phyloP scores from a whole-genome alignment of 2,113 vertebrate genomes.

The Salvelinus alpinus region DNA sequence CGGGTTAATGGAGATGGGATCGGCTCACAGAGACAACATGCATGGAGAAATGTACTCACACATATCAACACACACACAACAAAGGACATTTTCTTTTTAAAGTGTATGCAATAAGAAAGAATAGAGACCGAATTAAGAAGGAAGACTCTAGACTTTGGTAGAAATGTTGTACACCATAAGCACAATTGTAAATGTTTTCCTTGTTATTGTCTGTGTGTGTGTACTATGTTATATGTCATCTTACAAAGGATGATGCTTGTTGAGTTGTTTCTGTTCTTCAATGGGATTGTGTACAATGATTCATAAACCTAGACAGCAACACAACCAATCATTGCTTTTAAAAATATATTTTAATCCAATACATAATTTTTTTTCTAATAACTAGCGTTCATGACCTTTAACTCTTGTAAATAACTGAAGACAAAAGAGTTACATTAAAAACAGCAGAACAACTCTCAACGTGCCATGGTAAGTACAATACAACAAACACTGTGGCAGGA shows the following conservation, averaged over 20 bases:
- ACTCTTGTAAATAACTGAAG: constrained; percentile 26
- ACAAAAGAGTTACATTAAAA: constrained; percentile 13
- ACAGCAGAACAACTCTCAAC: constrained; percentile 37
- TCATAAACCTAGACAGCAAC: neutral
- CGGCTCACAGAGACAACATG: constrained; percentile 5
- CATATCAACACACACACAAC: constrained; percentile 27
- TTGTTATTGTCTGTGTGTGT: too few relatives aligned
- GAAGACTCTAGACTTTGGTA: too few relatives aligned
- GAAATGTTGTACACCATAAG: too few relatives aligned
- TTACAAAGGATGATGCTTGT: neutral
- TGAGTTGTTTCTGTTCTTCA: neutral
- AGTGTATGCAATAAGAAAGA: constrained; percentile 7
- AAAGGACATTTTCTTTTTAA: constrained; percentile 35
- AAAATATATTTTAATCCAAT: constrained; percentile 55
- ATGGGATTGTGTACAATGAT: neutral
- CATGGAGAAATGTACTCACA: constrained; percentile 11
- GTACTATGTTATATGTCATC: too few relatives aligned
- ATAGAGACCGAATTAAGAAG: too few relatives aligned
- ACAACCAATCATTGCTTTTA: constrained; percentile 29
- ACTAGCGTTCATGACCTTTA: constrained; percentile 47
- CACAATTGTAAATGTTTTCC: too few relatives aligned
- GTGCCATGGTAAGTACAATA: constrained; percentile 41
- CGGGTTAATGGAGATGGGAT: constrained; percentile 16
- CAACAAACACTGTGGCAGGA: constrained; percentile 15
- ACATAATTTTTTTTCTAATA: constrained; percentile 29